A percentile compares a stretch with the other conserved stretches of the same genome.
phyloP scores from a whole-genome alignment of 2,113 vertebrate species.

The Synchiropus splendidus region DNA sequence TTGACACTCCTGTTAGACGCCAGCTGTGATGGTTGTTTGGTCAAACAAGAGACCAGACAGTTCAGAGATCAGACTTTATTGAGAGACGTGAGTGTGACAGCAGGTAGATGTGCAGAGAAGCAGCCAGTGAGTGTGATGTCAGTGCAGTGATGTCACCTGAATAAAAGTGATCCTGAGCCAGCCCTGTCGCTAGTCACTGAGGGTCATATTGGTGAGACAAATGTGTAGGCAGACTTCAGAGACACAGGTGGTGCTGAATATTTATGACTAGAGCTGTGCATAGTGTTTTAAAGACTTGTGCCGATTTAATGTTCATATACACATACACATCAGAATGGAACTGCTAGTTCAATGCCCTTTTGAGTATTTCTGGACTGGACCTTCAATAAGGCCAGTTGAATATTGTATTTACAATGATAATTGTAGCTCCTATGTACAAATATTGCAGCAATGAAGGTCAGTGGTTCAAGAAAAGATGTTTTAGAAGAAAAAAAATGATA shows the following conservation, averaged over 20 bases:
- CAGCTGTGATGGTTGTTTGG: too few relatives aligned
- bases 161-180: constrained; percentile 54
- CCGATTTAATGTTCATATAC: constrained; percentile 7
- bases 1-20: too few relatives aligned
- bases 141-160: constrained; percentile 31
- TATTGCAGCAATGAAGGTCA: constrained; percentile 38
- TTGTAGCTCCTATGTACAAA: constrained; percentile 37
- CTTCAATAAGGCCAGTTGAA: too few relatives aligned
- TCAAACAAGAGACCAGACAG: neutral
- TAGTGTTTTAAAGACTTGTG: too few relatives aligned
- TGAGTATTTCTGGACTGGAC: too few relatives aligned
- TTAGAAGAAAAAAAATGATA: too few relatives aligned
- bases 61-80: constrained; percentile 47
- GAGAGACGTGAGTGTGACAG: constrained; percentile 27
- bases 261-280: constrained; percentile 29
- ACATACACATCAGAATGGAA: constrained; percentile 23
- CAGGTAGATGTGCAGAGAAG: constrained; percentile 49
- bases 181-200: constrained; percentile 40
- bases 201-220: constrained; percentile 26
- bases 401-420: constrained; percentile 37
- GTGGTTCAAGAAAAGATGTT: too few relatives aligned
- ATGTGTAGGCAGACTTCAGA: constrained; percentile 12
- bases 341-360: constrained; percentile 49
- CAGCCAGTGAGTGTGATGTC: constrained; percentile 30
- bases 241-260: constrained; percentile 25